Conservation (phyloP, 2,888 invertebrate genomes). For the Hemithea aestivaria region DNA sequence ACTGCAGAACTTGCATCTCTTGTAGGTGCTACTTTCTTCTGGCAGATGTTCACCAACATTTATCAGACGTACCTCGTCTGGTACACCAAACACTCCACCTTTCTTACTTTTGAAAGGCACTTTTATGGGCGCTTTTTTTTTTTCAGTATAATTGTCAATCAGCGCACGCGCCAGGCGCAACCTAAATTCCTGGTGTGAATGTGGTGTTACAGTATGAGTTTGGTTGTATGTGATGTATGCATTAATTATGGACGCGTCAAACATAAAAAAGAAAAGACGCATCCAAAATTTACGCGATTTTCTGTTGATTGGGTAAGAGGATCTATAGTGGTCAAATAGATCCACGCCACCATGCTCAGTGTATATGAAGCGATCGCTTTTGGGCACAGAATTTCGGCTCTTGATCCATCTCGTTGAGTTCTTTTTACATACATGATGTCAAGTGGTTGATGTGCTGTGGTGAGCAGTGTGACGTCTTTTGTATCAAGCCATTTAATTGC, state of each 20-base stretch:
- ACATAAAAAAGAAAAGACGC: slow-evolving; percentile 34
- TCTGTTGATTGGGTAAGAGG: slow-evolving; percentile 35
- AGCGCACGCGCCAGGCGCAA: too few species aligned
- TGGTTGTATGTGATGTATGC: slow-evolving; percentile 28
- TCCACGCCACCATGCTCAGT: slow-evolving; percentile 39
- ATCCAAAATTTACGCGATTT: slow-evolving; percentile 40
- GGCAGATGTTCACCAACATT: slow-evolving; percentile 35
- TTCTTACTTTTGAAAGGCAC: too few species aligned
- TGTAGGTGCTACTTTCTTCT: slow-evolving; percentile 31
- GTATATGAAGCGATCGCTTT: slow-evolving; percentile 37
- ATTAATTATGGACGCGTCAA: slow-evolving; percentile 28
- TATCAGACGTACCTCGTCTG: slow-evolving; percentile 33
- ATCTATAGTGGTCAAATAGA: slow-evolving; percentile 38
- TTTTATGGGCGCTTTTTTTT: too few species aligned
- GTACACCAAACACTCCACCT: slow-evolving; percentile 32
- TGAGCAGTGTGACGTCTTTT: slow-evolving; percentile 19
- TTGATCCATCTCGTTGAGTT: slow-evolving; percentile 40
- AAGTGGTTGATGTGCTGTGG: slow-evolving; percentile 31
- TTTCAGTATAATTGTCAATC: too few species aligned
- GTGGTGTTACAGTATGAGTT: too few species aligned
- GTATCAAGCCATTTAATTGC: slow-evolving; percentile 25
- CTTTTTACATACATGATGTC: slow-evolving; percentile 28
- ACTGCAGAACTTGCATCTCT: slow-evolving; percentile 20
- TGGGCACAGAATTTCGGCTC: slow-evolving; percentile 33
- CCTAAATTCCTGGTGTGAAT: too few species aligned